Conservation (phyloP, 2,888 invertebrate genomes). For the Oscheius sp. region DNA sequence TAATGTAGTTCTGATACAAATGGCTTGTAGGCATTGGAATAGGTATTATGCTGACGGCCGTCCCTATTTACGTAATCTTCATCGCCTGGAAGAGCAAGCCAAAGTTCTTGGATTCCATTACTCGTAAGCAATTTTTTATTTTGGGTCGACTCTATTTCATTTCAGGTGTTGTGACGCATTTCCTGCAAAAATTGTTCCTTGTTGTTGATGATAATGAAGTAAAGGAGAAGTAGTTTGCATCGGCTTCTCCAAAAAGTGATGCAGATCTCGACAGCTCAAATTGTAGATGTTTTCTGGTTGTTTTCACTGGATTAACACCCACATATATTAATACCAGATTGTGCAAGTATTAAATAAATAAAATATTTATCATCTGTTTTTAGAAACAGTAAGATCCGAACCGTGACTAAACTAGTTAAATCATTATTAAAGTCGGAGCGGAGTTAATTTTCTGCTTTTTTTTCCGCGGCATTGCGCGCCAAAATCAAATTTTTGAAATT, state of each 20-base stretch:
- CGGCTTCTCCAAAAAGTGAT: constrained; percentile 18
- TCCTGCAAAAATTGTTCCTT: constrained; percentile 66
- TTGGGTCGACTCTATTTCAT: not conserved
- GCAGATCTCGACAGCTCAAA: constrained; percentile 34
- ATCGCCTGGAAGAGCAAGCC: constrained; percentile 69
- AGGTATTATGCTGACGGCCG: constrained; percentile 70
- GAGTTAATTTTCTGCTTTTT: too few species aligned
- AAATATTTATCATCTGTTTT: too few species aligned
- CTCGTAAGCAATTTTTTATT: constrained; percentile 31
- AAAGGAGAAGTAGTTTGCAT: constrained; percentile 41
- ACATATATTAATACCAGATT: too few species aligned
- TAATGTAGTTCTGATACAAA: not conserved
- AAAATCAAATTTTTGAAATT: too few species aligned
- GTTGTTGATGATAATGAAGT: constrained; percentile 65
- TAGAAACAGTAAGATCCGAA: too few species aligned
- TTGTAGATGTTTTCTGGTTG: constrained; percentile 30
- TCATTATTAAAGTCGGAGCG: too few species aligned
- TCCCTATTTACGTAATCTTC: constrained; percentile 72
- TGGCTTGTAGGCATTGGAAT: constrained; percentile 67
- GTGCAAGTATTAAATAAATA: too few species aligned
- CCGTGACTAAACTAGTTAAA: too few species aligned
- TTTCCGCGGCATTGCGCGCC: too few species aligned
- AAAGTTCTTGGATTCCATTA: constrained; percentile 53
- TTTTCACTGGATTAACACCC: not conserved
- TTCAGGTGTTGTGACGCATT: constrained; percentile 58